A percentile compares a stretch with the other conserved stretches of the same genome.
These are phyloP conservation scores for Dromius quadrimaculatus DNA, from an alignment of 2,888 invertebrate species.

Conservation along the genomic window DNA sequence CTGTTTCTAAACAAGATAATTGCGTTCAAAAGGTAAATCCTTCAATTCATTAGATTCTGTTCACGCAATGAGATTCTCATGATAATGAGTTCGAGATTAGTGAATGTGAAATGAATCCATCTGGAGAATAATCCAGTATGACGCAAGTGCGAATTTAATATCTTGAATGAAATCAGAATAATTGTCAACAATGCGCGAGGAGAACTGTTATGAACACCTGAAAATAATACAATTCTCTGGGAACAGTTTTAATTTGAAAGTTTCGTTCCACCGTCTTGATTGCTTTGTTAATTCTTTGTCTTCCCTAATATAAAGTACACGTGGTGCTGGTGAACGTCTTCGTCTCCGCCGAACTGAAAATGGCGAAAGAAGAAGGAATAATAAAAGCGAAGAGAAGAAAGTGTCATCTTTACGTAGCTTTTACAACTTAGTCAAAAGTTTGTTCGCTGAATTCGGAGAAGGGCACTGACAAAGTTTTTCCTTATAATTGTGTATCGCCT, in stretches of 20 bases:
- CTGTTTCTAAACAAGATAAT: no score
- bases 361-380: slow-evolving; percentile 50
- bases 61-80: neutral
- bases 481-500: slow-evolving; percentile 49
- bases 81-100: neutral
- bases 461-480: slow-evolving; percentile 52
- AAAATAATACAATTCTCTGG: slow-evolving; percentile 48
- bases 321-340: slow-evolving; percentile 34
- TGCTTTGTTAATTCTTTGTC: slow-evolving; percentile 52
- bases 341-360: slow-evolving; percentile 38
- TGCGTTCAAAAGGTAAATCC: no score
- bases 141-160: slow-evolving; percentile 50
- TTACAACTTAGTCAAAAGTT: slow-evolving; percentile 52
- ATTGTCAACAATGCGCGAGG: slow-evolving; percentile 48
- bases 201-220: slow-evolving; percentile 52
- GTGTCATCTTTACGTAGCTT: slow-evolving; percentile 53
- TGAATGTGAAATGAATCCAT: neutral
- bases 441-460: slow-evolving; percentile 51
- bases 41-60: no score
- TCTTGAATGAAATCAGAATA: slow-evolving; percentile 49
- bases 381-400: slow-evolving; percentile 45
- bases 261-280: slow-evolving; percentile 50
- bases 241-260: slow-evolving; percentile 52
- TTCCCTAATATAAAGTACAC: slow-evolving; percentile 51
- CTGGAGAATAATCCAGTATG: neutral